Base-by-base conservation (phyloP, 2,113 vertebrate species). In the Muscicapa adusta region DNA sequence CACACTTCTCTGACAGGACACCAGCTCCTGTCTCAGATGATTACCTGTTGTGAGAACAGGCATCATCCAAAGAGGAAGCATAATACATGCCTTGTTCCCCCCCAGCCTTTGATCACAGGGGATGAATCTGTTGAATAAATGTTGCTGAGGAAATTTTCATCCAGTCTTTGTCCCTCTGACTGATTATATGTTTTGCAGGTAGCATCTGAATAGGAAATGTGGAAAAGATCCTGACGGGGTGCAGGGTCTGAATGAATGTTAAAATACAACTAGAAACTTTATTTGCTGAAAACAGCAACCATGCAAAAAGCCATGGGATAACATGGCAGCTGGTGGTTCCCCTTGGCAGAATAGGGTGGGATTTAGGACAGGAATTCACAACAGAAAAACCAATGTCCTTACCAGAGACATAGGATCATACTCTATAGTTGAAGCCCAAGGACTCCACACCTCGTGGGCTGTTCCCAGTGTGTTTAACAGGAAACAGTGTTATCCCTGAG, bases 371-470 rank as follows among this genome's bases (percentile, higher is more conserved):
- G 28, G 7, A 58, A 42, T 73, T 61, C 61, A 57, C 38, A 71
- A 6, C 0, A 74, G 28, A 22, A 81, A 70, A 88, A 54, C 22
- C 12, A 56, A 7, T 16, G 19, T 3, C 14, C 25, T 56, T 29
- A 51, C 9, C 54, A 58, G 18, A 74, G 29, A 71, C 51, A 60
- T 1, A 66, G 12, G 22, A 45, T 34, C 19, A 50, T 16, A 33
- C 9, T 38, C 9, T 50, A 4, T 23, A 51, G 42, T 47, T 90
- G 29, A 80, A 74, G 18, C 18, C 23, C 11, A 54, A 80, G 50
- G 28, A 36, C 19, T 61, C 31, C 50, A 33, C 1, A 6, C 29
- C 22, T 51, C 1, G 0, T 31, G 33, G 12, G 18, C 31, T n/a
- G 9, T 43, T 65, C 48, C 62, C 45, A 73, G 48, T 5, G 0